Conservation (phyloP, 2,797 vertebrate species). For the Salmo trutta region DNA sequence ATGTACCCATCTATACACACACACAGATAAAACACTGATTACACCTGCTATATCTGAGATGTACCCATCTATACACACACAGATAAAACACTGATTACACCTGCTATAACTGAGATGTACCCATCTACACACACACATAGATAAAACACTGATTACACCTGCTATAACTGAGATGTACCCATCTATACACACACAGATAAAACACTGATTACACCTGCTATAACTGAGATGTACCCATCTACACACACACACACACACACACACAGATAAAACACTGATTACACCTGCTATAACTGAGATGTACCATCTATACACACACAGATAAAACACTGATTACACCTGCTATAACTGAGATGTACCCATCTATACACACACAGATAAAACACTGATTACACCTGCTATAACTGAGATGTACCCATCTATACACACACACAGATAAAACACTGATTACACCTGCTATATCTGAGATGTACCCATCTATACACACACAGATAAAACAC, state of each 20-base stretch:
- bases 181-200: not conserved
- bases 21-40: not conserved
- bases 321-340: no score
- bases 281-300: not conserved
- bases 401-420: not conserved
- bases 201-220: no score
- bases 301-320: not conserved
- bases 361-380: conserved; percentile 62
- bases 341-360: conserved; percentile 52
- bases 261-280: not conserved
- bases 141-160: not conserved
- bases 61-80: not conserved
- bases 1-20: conserved; percentile 71
- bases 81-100: no score
- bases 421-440: not conserved
- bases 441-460: no score
- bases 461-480: not conserved
- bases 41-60: not conserved
- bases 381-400: not conserved
- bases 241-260: conserved; percentile 38
- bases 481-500: conserved; percentile 1
- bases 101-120: conserved; percentile 51
- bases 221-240: conserved; percentile 71
- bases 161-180: not conserved
- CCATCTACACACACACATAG: conserved; percentile 64